These are phyloP conservation scores for Thymelicus sylvestris DNA, from an alignment of 2,888 invertebrate species.

Conservation along the genomic window DNA sequence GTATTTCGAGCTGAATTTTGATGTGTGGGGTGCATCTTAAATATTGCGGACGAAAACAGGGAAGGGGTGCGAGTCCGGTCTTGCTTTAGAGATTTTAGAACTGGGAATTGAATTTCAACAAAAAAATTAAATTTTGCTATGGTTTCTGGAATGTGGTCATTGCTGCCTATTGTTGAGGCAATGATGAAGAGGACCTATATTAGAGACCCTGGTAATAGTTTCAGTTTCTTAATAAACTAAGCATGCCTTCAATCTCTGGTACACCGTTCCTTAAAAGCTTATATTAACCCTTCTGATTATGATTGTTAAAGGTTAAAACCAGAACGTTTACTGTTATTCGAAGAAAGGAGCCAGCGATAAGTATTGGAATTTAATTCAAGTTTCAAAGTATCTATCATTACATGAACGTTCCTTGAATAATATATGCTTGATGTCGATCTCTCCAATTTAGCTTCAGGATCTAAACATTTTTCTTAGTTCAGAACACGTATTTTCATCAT, in stretches of 20 bases:
- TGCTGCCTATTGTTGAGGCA: too few relatives aligned
- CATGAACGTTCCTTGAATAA: neutral
- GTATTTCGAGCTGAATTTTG: slow-evolving; percentile 37
- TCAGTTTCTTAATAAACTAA: too few relatives aligned
- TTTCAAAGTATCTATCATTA: slow-evolving; percentile 3
- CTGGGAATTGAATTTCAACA: neutral
- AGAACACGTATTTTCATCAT: slow-evolving; percentile 34
- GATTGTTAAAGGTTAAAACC: too few relatives aligned
- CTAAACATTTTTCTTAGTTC: slow-evolving; percentile 18
- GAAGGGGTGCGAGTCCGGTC: slow-evolving; percentile 7
- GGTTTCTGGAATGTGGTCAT: too few relatives aligned
- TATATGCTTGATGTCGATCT: neutral
- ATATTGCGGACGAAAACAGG: slow-evolving; percentile 26
- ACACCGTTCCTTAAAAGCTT: too few relatives aligned
- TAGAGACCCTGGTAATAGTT: too few relatives aligned
- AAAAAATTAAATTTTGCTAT: too few relatives aligned
- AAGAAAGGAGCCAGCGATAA: neutral
- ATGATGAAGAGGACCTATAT: too few relatives aligned
- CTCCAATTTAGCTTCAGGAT: slow-evolving; percentile 25
- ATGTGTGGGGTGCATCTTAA: slow-evolving; percentile 37
- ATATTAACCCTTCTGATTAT: too few relatives aligned
- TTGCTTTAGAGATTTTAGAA: neutral
- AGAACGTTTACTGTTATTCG: neutral
- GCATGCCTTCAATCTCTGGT: too few relatives aligned
- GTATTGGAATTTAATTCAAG: neutral